Conservation (phyloP, 2,888 invertebrate species). For the Timandra comae region DNA sequence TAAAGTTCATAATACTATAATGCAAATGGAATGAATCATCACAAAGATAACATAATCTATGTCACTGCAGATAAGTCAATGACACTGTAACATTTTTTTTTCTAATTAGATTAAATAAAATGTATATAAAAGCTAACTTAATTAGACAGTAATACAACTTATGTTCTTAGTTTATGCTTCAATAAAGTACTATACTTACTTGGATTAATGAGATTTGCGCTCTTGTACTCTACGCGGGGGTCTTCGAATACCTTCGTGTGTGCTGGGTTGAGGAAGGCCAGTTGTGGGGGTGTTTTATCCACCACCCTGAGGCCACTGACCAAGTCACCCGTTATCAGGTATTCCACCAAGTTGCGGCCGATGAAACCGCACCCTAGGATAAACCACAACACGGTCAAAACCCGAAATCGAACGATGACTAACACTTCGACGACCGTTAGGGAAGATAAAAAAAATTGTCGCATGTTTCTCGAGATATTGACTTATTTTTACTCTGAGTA, state of each 20-base stretch:
- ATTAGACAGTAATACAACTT: too few relatives aligned
- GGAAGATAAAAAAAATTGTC: constrained; percentile 32
- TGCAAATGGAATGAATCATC: constrained; percentile 30
- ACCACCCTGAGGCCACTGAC: constrained; percentile 86
- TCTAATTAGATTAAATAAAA: too few relatives aligned
- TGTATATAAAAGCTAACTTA: too few relatives aligned
- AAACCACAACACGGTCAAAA: constrained; percentile 34
- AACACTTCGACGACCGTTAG: constrained; percentile 60
- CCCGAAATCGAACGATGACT: constrained; percentile 50
- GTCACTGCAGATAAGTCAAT: constrained; percentile 19
- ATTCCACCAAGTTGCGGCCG: constrained; percentile 90
- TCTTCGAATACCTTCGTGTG: constrained; percentile 85
- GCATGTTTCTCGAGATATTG: constrained; percentile 6
- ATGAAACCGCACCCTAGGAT: constrained; percentile 93
- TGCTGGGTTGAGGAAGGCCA: constrained; percentile 89
- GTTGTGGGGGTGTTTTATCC: constrained; percentile 95
- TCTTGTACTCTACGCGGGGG: constrained; percentile 89
- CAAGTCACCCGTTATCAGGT: constrained; percentile 86
- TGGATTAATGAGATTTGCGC: constrained; percentile 93
- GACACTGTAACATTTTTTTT: too few relatives aligned
- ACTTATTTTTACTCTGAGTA: neutral
- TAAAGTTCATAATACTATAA: too few relatives aligned
- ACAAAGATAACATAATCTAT: constrained; percentile 24
- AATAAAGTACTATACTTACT: too few relatives aligned
- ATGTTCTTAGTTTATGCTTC: too few relatives aligned